Percentiles rank a stretch among this genome's conserved stretches.
These are phyloP conservation scores for Mnemiopsis leidyi DNA, from an alignment of 37 sponge, comb jelly and placozoan genomes.

Conservation along the genomic window DNA sequence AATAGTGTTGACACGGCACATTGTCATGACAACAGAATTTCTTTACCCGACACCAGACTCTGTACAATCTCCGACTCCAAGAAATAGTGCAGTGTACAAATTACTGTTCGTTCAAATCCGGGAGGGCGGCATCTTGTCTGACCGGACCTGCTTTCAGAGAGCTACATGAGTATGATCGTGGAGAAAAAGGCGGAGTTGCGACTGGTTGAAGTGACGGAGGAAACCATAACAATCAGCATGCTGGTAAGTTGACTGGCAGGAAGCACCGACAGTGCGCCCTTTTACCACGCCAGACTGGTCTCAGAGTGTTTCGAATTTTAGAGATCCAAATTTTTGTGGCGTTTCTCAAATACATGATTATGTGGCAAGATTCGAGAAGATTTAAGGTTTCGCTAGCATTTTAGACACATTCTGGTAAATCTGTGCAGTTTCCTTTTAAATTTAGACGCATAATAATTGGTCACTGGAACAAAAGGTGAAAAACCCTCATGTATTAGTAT, in stretches of 20 bases:
- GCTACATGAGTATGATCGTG: conserved; percentile 25
- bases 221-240: conserved; percentile 43
- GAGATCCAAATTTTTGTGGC: too few relatives aligned
- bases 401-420: too few relatives aligned
- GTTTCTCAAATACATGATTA: too few relatives aligned
- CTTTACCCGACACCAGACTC: neutral
- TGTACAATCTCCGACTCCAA: neutral
- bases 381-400: too few relatives aligned
- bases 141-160: neutral
- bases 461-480: too few relatives aligned
- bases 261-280: neutral
- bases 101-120: neutral
- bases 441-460: too few relatives aligned
- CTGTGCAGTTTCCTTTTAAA: too few relatives aligned
- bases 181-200: conserved; percentile 1
- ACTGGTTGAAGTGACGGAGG: conserved; percentile 52
- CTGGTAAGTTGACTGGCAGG: conserved; percentile 21
- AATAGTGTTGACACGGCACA: neutral
- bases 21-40: neutral
- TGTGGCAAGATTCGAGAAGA: too few relatives aligned
- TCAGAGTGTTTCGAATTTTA: too few relatives aligned
- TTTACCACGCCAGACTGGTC: neutral
- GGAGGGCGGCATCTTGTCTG: neutral
- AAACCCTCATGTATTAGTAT: too few relatives aligned
- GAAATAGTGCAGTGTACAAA: neutral